Conservation (phyloP, 30 jellyfish, hydroid and myxozoan species). For the Turritopsis dohrnii region DNA sequence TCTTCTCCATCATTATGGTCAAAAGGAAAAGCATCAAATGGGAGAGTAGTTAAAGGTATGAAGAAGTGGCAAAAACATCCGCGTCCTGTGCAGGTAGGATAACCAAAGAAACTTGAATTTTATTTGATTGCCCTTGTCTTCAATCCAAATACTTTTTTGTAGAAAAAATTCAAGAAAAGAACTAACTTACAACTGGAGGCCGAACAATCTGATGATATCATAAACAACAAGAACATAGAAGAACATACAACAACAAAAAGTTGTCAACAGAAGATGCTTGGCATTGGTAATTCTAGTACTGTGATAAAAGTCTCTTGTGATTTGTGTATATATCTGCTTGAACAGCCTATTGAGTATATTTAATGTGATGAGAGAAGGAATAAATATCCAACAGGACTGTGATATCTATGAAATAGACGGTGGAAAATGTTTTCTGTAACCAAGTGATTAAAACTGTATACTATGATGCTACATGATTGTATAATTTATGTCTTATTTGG, state of each 20-base stretch:
- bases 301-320: background rate
- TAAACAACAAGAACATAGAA: background rate
- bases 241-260: background rate
- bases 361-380: no score
- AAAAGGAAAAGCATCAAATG: background rate
- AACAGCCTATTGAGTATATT: background rate
- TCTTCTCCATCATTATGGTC: conserved; percentile 13
- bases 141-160: background rate
- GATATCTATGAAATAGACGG: no score
- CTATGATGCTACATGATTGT: no score
- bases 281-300: background rate
- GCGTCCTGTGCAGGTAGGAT: background rate
- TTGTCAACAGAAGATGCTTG: background rate
- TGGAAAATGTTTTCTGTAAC: no score
- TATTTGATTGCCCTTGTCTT: background rate
- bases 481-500: no score
- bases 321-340: background rate
- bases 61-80: conserved; percentile 10
- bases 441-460: no score
- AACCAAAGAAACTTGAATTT: background rate
- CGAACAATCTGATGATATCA: background rate
- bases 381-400: no score
- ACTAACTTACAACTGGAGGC: background rate
- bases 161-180: background rate
- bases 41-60: background rate